phyloP scores from a whole-genome alignment of 2,888 invertebrate genomes.

The Melanotus villosus region DNA sequence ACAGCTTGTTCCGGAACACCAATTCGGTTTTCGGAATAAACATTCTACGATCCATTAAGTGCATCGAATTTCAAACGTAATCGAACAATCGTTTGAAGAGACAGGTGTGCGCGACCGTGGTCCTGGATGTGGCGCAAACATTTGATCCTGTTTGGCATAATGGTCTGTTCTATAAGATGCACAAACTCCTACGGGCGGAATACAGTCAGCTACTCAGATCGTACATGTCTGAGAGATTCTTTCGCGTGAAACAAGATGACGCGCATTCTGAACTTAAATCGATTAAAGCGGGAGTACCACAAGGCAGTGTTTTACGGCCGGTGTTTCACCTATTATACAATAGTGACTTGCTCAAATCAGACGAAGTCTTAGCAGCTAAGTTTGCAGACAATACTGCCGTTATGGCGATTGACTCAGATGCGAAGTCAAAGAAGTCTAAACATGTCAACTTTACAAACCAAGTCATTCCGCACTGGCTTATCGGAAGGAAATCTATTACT shows the following conservation, averaged over 20 bases:
- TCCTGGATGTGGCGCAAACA: not conserved
- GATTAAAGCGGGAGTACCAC: too few relatives aligned
- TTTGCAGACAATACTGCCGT: conserved; percentile 31
- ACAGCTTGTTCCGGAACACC: too few relatives aligned
- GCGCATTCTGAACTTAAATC: not conserved
- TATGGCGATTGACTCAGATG: not conserved
- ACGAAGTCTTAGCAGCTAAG: conserved; percentile 16
- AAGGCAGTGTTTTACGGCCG: not conserved
- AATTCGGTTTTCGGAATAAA: too few relatives aligned
- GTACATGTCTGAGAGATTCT: not conserved
- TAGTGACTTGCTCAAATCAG: conserved; percentile 5
- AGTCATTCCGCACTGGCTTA: conserved; percentile 16
- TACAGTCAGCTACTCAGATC: too few relatives aligned
- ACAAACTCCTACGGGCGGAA: too few relatives aligned
- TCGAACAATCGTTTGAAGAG: not conserved
- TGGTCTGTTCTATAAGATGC: too few relatives aligned
- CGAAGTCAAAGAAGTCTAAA: not conserved
- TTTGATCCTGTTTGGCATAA: not conserved
- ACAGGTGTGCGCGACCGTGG: not conserved
- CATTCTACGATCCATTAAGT: too few relatives aligned
- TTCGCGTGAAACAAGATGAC: not conserved
- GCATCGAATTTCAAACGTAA: too few relatives aligned
- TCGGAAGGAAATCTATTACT: conserved; percentile 22
- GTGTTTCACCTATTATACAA: not conserved
- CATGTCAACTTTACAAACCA: conserved; percentile 37